A percentile compares a stretch with the other conserved stretches of the same genome.
phyloP scores from a whole-genome alignment of 2,888 invertebrate genomes.

The Dorcus hopei region DNA sequence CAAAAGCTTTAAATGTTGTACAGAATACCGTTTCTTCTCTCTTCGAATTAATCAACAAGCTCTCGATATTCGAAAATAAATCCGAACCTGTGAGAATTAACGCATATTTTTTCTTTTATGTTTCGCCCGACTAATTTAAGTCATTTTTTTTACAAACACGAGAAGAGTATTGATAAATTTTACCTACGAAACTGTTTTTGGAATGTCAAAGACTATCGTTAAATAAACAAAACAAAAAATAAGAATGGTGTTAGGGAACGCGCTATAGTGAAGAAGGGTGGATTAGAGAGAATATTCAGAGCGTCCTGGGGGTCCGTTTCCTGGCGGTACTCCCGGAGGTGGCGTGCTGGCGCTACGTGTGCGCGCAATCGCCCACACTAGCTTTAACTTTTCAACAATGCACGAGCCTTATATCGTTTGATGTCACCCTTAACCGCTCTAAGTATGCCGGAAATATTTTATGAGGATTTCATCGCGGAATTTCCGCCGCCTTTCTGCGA shows the following conservation, averaged over 20 bases:
- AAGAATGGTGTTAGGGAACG: background rate
- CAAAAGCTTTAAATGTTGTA: too few relatives aligned
- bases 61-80: too few relatives aligned
- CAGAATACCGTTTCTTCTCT: too few relatives aligned
- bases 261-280: slow-evolving; percentile 7
- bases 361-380: slow-evolving; percentile 10
- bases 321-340: slow-evolving; percentile 29
- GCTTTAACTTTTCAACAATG: slow-evolving; percentile 30
- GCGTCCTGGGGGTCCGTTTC: slow-evolving; percentile 29
- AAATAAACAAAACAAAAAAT: background rate
- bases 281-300: slow-evolving; percentile 28
- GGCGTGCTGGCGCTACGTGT: slow-evolving; percentile 23
- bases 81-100: too few relatives aligned
- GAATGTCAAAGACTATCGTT: too few relatives aligned
- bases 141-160: too few relatives aligned
- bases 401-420: slow-evolving; percentile 27
- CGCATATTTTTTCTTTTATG: too few relatives aligned
- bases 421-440: slow-evolving; percentile 28
- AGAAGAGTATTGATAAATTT: too few relatives aligned
- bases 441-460: slow-evolving; percentile 27
- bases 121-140: too few relatives aligned
- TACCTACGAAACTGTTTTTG: too few relatives aligned
- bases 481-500: background rate
- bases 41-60: too few relatives aligned
- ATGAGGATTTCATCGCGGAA: slow-evolving; percentile 26